Base-by-base conservation (phyloP, 2,888 invertebrate species). In the Stenotaenia linearis region DNA sequence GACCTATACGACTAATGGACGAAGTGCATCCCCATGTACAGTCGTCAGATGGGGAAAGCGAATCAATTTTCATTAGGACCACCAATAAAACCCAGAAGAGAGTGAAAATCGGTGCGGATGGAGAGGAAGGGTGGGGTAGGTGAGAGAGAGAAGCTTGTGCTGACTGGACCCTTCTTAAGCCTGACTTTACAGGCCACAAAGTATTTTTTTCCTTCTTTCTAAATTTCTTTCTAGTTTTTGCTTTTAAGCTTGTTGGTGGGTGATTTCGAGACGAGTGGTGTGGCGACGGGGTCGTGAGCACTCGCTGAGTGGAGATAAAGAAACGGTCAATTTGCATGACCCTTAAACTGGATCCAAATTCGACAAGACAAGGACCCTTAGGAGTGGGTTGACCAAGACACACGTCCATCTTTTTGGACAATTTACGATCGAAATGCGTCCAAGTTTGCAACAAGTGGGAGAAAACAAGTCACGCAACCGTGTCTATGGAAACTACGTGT, bases 61-160 rank as follows among this genome's bases (percentile, higher is more conserved):
- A 78, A 78, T 78, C 78, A 78, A 78, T 78, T 78, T 78, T 78
- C 78, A 78, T 78, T 78, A 78, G 78, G 35, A 28, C 25, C 18
- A 78, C 45, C 78, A 78, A 78, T 78, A 78, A 78, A 78, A 75
- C 75, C 77, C 3, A 40, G 45, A 77, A 77, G 77, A 40, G 23
- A 45, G 40, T 18, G 76, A 76, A 76, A 35, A 32, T 32, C 18
- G 21, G 35, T 25, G 35, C 18, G 76, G 21, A 7, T 10, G 15
- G 35, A 15, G 35, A 2, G 32, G 28, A 25, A 25, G 28, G 28
- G 75, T 10, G 10, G 18, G 28, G 3, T 2, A n/a, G 18, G 28
- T 10, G 15, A 76, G 23, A 75, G 69, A 28, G 74, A 74, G 12
- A 25, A 74, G 74, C 15, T 30, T 74, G 21, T 10, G 32, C 21